Evolutionary conservation across 1,140 invertebrate genomes (phyloP), one percentile per base, ranked within the genome.

Genomic region (Hycleus phaleratus): DNA sequence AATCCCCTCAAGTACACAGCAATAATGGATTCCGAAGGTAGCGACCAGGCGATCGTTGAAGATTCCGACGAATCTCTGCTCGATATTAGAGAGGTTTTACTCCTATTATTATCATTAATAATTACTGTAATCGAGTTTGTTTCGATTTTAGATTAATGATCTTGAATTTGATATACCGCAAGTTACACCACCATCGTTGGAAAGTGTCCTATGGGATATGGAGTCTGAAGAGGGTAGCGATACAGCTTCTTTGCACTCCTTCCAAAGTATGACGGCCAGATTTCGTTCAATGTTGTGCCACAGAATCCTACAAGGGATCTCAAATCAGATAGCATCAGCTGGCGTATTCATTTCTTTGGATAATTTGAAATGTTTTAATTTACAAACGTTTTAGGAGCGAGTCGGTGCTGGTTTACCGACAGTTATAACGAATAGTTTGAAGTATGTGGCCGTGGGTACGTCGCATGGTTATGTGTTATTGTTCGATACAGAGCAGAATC

Each of bases 401-500:
- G 88, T 95, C 18, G 87, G 91, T 77, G 90, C 91, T 51, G 94
- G 94, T 24, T 80, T 88, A 53, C 90, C 93, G 2, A 93, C 91
- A 64, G 84, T 90, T 18, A 81, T 89, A 25, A 82, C 87, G 59
- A 88, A 87, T 40, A 86, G 88, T 50, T 81, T 83, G 2, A 84
- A 85, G 46, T 82, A 90, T 68, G 86, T 96, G 61, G 90, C 88
- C 12, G 83, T 97, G 46, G 95, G 95, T 38, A 97, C 94, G 42
- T 93, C 91, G 40, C 92, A 96, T 76, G 94, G 95, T 18, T 81
- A 94, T 58, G 82, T 96, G 51, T 75, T 97, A 10, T 85, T 91
- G 50, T 97, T 97, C 80, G 92, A 93, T 80, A 78, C 80, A 3
- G 82, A 85, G 25, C 90, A 93, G 75, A 88, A 83, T 11, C 75